phyloP scores from a whole-genome alignment of 64 coral and sea anemone species.

The Pocillopora verrucosa region DNA sequence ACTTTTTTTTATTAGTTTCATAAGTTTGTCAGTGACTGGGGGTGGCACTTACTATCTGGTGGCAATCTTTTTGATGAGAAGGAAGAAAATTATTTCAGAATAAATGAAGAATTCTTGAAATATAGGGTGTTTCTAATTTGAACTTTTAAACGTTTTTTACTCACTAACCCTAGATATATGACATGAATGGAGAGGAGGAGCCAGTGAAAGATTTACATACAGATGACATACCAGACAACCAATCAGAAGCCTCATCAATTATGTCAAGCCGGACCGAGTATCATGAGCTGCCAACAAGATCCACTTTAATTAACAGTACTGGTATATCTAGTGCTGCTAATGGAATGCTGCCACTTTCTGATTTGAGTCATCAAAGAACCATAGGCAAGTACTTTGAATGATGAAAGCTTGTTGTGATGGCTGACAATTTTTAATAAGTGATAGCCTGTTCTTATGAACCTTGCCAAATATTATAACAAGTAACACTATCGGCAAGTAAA shows the following conservation, averaged over 20 bases:
- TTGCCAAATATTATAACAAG: no score
- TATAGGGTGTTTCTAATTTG: no score
- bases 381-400: background rate
- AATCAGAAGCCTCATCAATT: slow-evolving; percentile 86
- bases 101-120: no score
- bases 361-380: background rate
- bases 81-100: no score
- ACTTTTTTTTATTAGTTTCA: no score
- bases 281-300: slow-evolving; percentile 79
- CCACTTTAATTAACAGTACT: slow-evolving; percentile 62
- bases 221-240: slow-evolving; percentile 76
- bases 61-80: no score
- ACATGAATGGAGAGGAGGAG: slow-evolving; percentile 22
- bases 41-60: no score
- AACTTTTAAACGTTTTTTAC: no score
- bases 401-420: background rate
- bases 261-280: slow-evolving; percentile 87
- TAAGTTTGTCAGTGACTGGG: no score
- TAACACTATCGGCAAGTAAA: no score
- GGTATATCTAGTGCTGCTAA: slow-evolving; percentile 6
- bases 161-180: background rate
- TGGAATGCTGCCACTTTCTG: background rate
- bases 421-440: no score
- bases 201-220: slow-evolving; percentile 54
- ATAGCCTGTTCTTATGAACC: no score